Evolutionary conservation across 2,888 invertebrate species (phyloP).

Genomic region (Cheilosia scutellata): DNA sequence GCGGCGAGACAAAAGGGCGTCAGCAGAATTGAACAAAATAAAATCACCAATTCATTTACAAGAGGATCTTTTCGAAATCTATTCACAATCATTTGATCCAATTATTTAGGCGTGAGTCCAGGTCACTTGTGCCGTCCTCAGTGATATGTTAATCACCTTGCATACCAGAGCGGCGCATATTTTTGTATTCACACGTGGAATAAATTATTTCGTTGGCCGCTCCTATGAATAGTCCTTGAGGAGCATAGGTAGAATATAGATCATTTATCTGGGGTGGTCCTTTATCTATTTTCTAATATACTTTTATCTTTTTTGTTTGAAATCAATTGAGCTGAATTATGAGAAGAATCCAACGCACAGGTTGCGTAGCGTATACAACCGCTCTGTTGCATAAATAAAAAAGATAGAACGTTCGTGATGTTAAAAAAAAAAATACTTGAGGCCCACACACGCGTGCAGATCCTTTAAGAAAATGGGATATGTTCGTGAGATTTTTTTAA

Average conservation of each 20-base stretch:
- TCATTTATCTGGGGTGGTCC: constrained; percentile 73
- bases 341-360: constrained; percentile 25
- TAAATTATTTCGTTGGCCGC: constrained; percentile 56
- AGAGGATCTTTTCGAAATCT: constrained; percentile 26
- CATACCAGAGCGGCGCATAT: constrained; percentile 63
- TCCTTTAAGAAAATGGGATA: constrained; percentile 43
- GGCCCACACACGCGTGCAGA: constrained; percentile 81
- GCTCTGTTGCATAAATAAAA: constrained; percentile 51
- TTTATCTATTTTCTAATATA: constrained; percentile 47
- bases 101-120: constrained; percentile 73
- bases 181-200: constrained; percentile 59
- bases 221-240: constrained; percentile 3
- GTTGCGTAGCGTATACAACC: constrained; percentile 31
- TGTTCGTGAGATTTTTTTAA: constrained; percentile 61
- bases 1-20: constrained; percentile 74
- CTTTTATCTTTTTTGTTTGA: constrained; percentile 51
- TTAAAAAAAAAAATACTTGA: constrained; percentile 61
- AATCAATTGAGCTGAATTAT: constrained; percentile 73
- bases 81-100: constrained; percentile 54
- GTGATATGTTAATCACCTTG: constrained; percentile 64
- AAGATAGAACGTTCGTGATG: constrained; percentile 49
- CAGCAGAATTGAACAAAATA: constrained; percentile 46
- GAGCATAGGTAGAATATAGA: constrained; percentile 49
- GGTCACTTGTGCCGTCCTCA: constrained; percentile 46
- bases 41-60: constrained; percentile 66